These are phyloP conservation scores for Epinotia nisella DNA, from an alignment of 2,888 invertebrate species.

Conservation along the genomic window DNA sequence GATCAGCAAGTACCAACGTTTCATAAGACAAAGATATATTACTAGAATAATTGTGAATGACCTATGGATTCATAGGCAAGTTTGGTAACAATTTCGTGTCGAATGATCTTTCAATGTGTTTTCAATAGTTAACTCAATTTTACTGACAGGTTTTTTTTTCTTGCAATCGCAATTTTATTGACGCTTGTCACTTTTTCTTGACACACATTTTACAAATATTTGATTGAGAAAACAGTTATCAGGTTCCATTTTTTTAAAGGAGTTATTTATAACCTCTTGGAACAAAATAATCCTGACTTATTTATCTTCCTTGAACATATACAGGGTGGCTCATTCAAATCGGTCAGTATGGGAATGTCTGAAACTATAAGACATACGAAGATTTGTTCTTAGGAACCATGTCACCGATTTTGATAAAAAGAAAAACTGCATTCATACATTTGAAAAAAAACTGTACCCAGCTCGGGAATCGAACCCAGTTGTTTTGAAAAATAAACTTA, in stretches of 20 bases:
- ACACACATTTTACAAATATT: not conserved
- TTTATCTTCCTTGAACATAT: not conserved
- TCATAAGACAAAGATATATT: not conserved
- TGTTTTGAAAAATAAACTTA: too few relatives aligned
- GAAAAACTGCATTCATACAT: too few relatives aligned
- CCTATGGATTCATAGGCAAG: not conserved
- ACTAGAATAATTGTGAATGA: not conserved
- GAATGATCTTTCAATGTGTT: not conserved
- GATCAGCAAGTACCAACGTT: not conserved
- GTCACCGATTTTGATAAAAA: too few relatives aligned
- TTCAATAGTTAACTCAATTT: not conserved
- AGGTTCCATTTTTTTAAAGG: not conserved
- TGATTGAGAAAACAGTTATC: not conserved
- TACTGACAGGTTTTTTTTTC: not conserved
- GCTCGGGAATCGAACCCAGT: too few relatives aligned
- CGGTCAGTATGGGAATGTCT: too few relatives aligned
- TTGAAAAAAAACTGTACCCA: too few relatives aligned
- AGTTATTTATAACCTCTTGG: too few relatives aligned
- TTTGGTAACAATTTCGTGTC: not conserved
- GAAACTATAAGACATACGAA: too few relatives aligned
- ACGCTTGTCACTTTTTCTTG: not conserved
- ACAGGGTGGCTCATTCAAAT: too few relatives aligned
- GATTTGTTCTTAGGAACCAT: too few relatives aligned
- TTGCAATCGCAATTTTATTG: not conserved
- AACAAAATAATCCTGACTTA: not conserved